These are phyloP conservation scores for Galbula dea DNA, from an alignment of 2,113 vertebrate species.

Conservation along the genomic window DNA sequence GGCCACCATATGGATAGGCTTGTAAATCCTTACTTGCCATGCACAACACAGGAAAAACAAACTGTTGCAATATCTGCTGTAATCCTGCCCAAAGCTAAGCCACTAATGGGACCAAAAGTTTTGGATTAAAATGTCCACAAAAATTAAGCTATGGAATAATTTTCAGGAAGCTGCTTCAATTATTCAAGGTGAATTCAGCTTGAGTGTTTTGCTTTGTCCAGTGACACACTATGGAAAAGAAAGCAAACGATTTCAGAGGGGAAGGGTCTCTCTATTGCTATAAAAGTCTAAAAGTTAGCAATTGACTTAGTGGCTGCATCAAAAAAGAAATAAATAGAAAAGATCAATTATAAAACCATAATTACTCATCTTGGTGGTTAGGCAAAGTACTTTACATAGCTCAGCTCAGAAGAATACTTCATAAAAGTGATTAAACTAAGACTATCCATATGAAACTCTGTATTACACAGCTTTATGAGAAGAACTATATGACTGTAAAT, in stretches of 20 bases:
- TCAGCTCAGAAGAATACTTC: background rate
- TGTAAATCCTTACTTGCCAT: background rate
- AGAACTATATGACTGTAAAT: background rate
- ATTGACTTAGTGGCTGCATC: background rate
- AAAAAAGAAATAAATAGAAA: slow-evolving; percentile 23
- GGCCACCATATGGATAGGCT: background rate
- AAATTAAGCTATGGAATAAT: background rate
- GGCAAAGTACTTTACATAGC: background rate
- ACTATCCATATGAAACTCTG: background rate
- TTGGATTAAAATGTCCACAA: background rate
- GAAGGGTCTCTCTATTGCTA: background rate
- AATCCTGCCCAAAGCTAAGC: background rate
- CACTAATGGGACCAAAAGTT: background rate
- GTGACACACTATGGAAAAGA: background rate
- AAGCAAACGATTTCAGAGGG: background rate
- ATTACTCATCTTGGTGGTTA: slow-evolving; percentile 7
- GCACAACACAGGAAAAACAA: background rate
- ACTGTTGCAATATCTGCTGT: background rate
- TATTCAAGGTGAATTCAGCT: background rate
- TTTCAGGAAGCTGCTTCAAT: background rate
- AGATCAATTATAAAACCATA: background rate
- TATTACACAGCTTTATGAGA: background rate
- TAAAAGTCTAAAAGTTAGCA: background rate
- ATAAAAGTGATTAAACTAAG: background rate
- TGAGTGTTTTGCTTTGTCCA: background rate